phyloP scores from a whole-genome alignment of 2,888 invertebrate species.

The Chesias legatella region DNA sequence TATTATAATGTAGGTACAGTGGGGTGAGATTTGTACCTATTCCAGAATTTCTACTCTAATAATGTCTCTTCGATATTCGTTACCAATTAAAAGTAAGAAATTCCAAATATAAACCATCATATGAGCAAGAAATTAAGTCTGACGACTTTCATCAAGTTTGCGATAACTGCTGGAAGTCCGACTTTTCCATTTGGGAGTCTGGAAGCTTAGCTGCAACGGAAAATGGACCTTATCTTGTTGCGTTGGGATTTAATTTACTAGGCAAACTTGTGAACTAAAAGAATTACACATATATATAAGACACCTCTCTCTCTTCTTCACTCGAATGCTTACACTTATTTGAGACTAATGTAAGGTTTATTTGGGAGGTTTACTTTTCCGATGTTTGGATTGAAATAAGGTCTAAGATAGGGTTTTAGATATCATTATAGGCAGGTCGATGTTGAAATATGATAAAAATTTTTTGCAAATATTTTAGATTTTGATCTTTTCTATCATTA shows the following conservation, averaged over 20 bases:
- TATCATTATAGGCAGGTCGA: too few relatives aligned
- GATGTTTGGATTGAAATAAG: not conserved
- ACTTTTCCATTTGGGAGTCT: constrained; percentile 13
- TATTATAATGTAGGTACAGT: too few relatives aligned
- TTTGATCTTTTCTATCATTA: too few relatives aligned
- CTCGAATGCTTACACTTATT: constrained; percentile 13
- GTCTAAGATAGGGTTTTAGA: too few relatives aligned
- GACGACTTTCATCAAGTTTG: constrained; percentile 14
- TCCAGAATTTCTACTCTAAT: too few relatives aligned
- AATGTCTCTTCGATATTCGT: too few relatives aligned
- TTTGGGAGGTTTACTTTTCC: not conserved
- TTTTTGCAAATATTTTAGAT: too few relatives aligned
- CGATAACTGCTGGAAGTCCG: constrained; percentile 13
- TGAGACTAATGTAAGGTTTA: constrained; percentile 16
- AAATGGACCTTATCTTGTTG: not conserved
- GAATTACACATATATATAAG: constrained; percentile 8
- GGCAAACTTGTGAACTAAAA: constrained; percentile 8
- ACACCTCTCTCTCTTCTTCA: constrained; percentile 4
- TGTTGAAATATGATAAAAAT: too few relatives aligned
- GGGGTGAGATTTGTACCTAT: too few relatives aligned
- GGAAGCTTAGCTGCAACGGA: not conserved
- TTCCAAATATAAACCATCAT: not conserved
- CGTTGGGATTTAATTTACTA: constrained; percentile 2
- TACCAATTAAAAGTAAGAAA: too few relatives aligned
- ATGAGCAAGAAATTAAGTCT: constrained; percentile 21